phyloP scores from a whole-genome alignment of 2,797 vertebrate genomes.

The Pempheris klunzingeri region DNA sequence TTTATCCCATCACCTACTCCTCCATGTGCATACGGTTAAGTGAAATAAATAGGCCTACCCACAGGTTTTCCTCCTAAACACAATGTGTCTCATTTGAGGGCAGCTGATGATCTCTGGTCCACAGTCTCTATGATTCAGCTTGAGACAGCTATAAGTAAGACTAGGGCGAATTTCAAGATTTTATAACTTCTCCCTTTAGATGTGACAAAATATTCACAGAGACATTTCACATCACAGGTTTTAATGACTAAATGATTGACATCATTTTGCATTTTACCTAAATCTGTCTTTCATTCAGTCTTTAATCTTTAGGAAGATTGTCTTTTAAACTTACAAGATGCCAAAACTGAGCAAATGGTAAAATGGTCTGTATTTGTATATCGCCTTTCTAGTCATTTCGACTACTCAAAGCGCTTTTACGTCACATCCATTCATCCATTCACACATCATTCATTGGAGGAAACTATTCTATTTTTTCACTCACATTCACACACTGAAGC shows the following conservation, averaged over 20 bases:
- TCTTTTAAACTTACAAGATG: too few relatives aligned
- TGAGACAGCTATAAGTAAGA: neutral
- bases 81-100: constrained; percentile 6
- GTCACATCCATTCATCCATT: too few relatives aligned
- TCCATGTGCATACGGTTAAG: neutral
- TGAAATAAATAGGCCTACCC: neutral
- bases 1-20: neutral
- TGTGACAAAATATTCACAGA: neutral
- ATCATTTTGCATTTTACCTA: neutral
- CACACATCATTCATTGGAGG: too few relatives aligned
- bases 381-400: too few relatives aligned
- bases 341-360: too few relatives aligned
- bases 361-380: too few relatives aligned
- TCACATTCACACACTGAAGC: too few relatives aligned
- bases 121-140: neutral
- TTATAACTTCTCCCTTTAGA: neutral
- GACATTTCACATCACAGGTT: neutral
- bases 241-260: neutral
- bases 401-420: too few relatives aligned
- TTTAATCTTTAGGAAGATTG: too few relatives aligned
- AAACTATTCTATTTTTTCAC: too few relatives aligned
- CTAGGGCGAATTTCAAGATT: neutral
- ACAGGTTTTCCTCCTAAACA: constrained; percentile 7
- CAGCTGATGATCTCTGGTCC: constrained; percentile 11
- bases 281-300: neutral